These are phyloP conservation scores for Lochmaea capreae DNA, from an alignment of 2,888 invertebrate species.

Conservation along the genomic window DNA sequence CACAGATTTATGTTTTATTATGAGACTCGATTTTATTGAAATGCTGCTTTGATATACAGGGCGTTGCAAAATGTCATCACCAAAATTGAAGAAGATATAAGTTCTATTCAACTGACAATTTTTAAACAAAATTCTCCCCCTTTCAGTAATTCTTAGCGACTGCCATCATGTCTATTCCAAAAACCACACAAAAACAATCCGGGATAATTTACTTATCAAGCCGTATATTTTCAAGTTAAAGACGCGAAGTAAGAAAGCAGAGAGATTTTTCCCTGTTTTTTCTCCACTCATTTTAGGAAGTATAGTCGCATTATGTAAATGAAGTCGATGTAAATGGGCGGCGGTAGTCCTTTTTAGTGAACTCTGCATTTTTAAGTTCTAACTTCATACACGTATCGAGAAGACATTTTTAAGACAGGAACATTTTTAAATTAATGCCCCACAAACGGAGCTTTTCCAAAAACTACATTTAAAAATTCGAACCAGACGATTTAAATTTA, in stretches of 20 bases:
- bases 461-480: no score
- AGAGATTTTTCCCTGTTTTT: slow-evolving; percentile 41
- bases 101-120: no score
- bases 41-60: no score
- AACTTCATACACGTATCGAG: neutral
- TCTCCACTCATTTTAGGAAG: slow-evolving; percentile 44
- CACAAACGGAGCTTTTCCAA: neutral
- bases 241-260: slow-evolving; percentile 25
- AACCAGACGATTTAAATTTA: no score
- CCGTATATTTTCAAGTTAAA: slow-evolving; percentile 30
- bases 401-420: neutral
- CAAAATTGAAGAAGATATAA: no score
- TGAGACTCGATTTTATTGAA: no score
- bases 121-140: no score
- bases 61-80: no score
- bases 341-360: slow-evolving; percentile 39
- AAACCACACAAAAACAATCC: no score
- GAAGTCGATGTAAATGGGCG: slow-evolving; percentile 43
- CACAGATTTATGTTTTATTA: neutral
- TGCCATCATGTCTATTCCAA: no score
- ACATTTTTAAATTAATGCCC: neutral
- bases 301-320: slow-evolving; percentile 48
- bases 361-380: slow-evolving; percentile 41
- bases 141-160: no score
- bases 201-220: slow-evolving; percentile 20